A percentile compares a stretch with the other conserved stretches of the same genome.
Evolutionary conservation across 2,113 vertebrate species (phyloP).

Genomic region (Hemichromis elongatus): DNA sequence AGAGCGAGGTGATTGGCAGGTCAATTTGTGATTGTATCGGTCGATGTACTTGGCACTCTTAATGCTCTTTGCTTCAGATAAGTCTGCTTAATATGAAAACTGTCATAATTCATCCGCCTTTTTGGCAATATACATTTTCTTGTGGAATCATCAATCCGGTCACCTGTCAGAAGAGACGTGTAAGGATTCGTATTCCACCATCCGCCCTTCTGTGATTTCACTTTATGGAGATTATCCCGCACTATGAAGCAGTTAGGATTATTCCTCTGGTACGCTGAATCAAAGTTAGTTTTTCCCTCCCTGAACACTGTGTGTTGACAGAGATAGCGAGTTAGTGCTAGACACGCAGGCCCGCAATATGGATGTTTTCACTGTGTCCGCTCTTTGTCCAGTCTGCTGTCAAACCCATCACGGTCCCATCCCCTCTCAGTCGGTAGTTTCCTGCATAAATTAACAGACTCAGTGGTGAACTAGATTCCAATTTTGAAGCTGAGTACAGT

Average conservation of each 20-base stretch:
- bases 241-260: slow-evolving; percentile 60
- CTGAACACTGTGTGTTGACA: slow-evolving; percentile 18
- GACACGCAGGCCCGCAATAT: not conserved
- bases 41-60: slow-evolving; percentile 70
- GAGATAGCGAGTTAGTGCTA: slow-evolving; percentile 31
- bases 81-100: slow-evolving; percentile 81
- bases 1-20: slow-evolving; percentile 74
- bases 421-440: slow-evolving; percentile 85
- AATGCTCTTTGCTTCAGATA: slow-evolving; percentile 77
- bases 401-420: slow-evolving; percentile 80
- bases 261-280: slow-evolving; percentile 54
- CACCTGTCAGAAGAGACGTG: slow-evolving; percentile 58
- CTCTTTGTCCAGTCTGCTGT: slow-evolving; percentile 80
- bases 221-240: slow-evolving; percentile 74
- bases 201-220: slow-evolving; percentile 64
- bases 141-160: slow-evolving; percentile 69
- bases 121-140: slow-evolving; percentile 59
- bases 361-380: slow-evolving; percentile 46
- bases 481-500: slow-evolving; percentile 85
- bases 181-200: slow-evolving; percentile 35
- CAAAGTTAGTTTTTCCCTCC: slow-evolving; percentile 53
- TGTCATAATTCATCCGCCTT: slow-evolving; percentile 76
- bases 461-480: slow-evolving; percentile 95
- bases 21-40: slow-evolving; percentile 79
- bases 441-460: slow-evolving; percentile 97